Percentiles rank a stretch among this genome's conserved stretches.
These are phyloP conservation scores for Syngnathus rostellatus DNA, from an alignment of 2,797 vertebrate genomes.

Conservation along the genomic window DNA sequence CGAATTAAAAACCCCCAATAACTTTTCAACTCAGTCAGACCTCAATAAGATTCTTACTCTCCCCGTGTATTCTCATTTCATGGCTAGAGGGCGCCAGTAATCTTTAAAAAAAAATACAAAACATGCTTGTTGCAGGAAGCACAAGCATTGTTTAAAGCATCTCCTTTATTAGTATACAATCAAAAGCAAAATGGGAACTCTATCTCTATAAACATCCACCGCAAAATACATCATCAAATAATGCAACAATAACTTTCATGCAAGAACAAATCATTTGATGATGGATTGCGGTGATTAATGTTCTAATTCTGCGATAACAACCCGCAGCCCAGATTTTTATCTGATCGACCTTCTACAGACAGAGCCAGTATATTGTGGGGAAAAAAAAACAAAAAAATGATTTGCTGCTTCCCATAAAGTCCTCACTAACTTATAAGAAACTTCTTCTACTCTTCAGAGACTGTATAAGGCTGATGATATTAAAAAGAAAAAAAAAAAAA, in stretches of 20 bases:
- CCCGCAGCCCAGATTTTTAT: neutral
- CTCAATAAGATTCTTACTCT: neutral
- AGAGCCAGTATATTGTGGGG: neutral
- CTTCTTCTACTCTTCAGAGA: neutral
- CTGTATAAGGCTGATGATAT: no score
- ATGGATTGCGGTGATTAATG: neutral
- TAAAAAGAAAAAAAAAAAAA: no score
- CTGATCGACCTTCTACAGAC: conserved; percentile 3
- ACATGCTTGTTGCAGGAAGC: neutral
- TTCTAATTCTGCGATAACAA: conserved; percentile 2
- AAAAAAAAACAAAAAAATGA: no score
- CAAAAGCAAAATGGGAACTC: neutral
- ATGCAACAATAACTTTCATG: neutral
- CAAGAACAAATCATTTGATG: conserved; percentile 1
- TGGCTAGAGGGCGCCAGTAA: conserved; percentile 56
- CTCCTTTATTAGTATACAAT: neutral
- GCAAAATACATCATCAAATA: neutral
- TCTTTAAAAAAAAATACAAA: conserved; percentile 20
- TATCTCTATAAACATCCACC: no score
- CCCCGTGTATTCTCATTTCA: neutral
- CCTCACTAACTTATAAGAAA: neutral
- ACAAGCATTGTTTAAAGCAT: neutral
- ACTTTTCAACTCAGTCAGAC: neutral
- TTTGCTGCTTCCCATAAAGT: neutral
- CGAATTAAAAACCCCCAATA: neutral